Evolutionary conservation across 2,888 invertebrate species (phyloP).

Genomic region (Leucoma salicis): DNA sequence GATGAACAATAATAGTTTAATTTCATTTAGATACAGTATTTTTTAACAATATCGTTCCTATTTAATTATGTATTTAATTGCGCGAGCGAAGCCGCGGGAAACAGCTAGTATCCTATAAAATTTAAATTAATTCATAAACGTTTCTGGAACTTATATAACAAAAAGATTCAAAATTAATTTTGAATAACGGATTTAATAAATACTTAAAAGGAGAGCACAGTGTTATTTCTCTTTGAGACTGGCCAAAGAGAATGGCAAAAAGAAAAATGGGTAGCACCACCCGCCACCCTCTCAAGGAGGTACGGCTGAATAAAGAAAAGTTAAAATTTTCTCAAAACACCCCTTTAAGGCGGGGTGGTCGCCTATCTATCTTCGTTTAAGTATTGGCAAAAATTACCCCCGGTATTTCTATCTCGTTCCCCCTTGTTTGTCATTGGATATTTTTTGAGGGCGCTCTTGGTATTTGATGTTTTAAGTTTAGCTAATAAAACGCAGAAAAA

Average conservation of each 20-base stretch:
- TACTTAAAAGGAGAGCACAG: constrained; percentile 59
- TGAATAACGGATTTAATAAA: constrained; percentile 77
- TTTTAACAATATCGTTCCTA: too few species aligned
- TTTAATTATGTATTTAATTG: too few species aligned
- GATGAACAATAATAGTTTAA: too few species aligned
- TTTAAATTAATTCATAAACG: constrained; percentile 28
- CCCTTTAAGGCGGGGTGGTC: constrained; percentile 51
- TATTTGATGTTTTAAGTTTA: constrained; percentile 10
- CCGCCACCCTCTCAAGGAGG: constrained; percentile 39
- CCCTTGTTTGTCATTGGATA: constrained; percentile 64
- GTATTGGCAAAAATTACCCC: constrained; percentile 79
- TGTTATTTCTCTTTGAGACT: constrained; percentile 76
- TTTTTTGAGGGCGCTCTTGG: constrained; percentile 53
- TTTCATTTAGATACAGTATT: too few species aligned
- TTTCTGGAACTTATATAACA: constrained; percentile 37
- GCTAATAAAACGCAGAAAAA: constrained; percentile 25
- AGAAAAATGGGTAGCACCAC: constrained; percentile 64
- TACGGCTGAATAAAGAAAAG: constrained; percentile 78
- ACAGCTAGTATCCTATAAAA: too few species aligned
- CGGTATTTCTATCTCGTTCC: constrained; percentile 49
- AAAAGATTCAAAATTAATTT: constrained; percentile 67
- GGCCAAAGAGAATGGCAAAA: constrained; percentile 73
- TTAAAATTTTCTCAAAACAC: constrained; percentile 79
- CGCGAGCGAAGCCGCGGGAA: too few species aligned
- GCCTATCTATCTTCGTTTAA: constrained; percentile 79